Percentiles rank a stretch among this genome's conserved stretches.
These are phyloP conservation scores for Stenichneumon culpator DNA, from an alignment of 2,888 invertebrate species.

Conservation along the genomic window DNA sequence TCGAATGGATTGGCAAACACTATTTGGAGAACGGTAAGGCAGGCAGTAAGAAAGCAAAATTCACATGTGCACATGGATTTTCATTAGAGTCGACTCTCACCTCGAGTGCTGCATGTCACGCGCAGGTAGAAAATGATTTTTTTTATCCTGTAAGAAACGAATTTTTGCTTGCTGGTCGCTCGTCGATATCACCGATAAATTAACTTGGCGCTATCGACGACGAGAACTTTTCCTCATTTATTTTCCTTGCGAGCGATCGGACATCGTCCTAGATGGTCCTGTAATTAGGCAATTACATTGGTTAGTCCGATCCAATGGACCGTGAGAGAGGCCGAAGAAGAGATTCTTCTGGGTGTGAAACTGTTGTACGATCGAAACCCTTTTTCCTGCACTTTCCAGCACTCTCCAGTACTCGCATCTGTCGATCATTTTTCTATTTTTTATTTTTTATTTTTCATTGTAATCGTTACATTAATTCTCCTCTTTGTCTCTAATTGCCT, in stretches of 20 bases:
- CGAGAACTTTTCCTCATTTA: neutral
- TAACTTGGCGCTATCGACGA: neutral
- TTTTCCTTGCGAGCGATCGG: slow-evolving; percentile 80
- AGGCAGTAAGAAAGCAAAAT: no score
- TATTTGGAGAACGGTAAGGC: neutral
- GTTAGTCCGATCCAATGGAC: slow-evolving; percentile 81
- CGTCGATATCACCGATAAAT: neutral
- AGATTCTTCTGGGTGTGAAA: slow-evolving; percentile 4
- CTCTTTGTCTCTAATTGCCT: slow-evolving; percentile 10
- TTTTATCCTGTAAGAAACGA: neutral
- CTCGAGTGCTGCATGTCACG: neutral
- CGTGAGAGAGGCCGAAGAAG: slow-evolving; percentile 18
- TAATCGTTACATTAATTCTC: neutral
- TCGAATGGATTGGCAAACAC: neutral
- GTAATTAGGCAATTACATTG: slow-evolving; percentile 88
- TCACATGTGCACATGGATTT: slow-evolving; percentile 35
- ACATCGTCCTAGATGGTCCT: slow-evolving; percentile 88
- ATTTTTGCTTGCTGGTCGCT: neutral
- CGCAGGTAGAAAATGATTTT: neutral
- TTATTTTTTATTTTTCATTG: neutral
- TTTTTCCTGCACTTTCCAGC: slow-evolving; percentile 12
- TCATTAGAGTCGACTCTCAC: slow-evolving; percentile 1
- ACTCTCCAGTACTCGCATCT: slow-evolving; percentile 31
- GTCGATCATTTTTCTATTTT: slow-evolving; percentile 39
- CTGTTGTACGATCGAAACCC: slow-evolving; percentile 23